Conservation (phyloP, 2,888 invertebrate genomes). For the Coelinius sp. region DNA sequence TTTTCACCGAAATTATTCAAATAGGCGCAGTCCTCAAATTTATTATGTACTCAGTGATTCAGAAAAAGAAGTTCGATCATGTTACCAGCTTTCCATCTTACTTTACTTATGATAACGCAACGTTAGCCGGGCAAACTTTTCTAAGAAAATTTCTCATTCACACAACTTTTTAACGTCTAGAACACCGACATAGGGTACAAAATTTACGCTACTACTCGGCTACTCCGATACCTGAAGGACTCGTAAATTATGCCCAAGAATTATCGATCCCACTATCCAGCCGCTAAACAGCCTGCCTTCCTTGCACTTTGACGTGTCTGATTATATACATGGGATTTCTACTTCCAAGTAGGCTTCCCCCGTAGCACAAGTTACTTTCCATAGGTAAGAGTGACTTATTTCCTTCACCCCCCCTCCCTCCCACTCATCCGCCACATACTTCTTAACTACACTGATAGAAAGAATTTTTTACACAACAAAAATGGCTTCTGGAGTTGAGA, state of each 20-base stretch:
- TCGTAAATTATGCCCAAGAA: slow-evolving; percentile 37
- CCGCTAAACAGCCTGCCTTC: slow-evolving; percentile 5
- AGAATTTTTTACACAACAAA: too few relatives aligned
- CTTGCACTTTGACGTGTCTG: slow-evolving; percentile 26
- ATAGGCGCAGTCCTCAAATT: neutral
- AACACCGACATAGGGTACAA: slow-evolving; percentile 22
- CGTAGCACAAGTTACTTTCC: neutral
- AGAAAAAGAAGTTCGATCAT: neutral
- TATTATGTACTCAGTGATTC: neutral
- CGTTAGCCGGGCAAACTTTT: slow-evolving; percentile 13
- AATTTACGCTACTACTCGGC: slow-evolving; percentile 33
- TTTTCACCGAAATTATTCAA: too few relatives aligned
- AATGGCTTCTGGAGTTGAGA: too few relatives aligned
- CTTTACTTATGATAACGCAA: neutral
- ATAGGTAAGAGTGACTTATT: neutral
- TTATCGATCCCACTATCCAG: slow-evolving; percentile 28
- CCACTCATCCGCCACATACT: neutral
- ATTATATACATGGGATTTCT: slow-evolving; percentile 17
- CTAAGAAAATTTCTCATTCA: slow-evolving; percentile 15
- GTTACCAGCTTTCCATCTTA: neutral
- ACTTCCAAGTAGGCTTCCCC: slow-evolving; percentile 17
- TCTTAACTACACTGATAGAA: neutral
- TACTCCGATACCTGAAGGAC: slow-evolving; percentile 33
- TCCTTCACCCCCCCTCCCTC: neutral
- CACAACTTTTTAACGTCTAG: slow-evolving; percentile 28